Conservation (phyloP, 2,888 invertebrate species). For the Hyppa rectilinea region DNA sequence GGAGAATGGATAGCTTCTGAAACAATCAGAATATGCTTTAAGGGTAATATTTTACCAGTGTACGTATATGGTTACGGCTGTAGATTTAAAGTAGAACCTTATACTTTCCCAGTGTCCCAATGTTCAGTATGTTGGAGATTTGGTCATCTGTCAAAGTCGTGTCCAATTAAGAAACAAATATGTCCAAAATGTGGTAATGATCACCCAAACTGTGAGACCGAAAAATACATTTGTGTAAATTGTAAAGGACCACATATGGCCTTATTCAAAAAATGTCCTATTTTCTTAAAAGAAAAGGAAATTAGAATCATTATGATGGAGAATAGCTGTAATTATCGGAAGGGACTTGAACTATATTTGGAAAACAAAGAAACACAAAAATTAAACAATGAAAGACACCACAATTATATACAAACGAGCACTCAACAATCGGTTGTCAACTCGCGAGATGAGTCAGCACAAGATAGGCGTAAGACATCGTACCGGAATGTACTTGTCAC, state of each 20-base stretch:
- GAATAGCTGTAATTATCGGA: constrained; percentile 13
- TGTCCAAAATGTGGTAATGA: constrained; percentile 33
- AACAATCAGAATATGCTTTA: constrained; percentile 32
- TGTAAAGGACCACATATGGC: constrained; percentile 41
- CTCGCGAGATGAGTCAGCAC: background rate
- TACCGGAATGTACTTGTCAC: background rate
- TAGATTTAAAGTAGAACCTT: constrained; percentile 43
- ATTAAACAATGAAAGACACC: background rate
- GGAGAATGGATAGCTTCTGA: constrained; percentile 19
- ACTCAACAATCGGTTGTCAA: background rate
- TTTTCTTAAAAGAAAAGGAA: constrained; percentile 32
- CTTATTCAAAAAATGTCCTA: constrained; percentile 17
- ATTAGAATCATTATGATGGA: constrained; percentile 15
- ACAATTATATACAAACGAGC: too few species aligned
- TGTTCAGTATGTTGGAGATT: constrained; percentile 43
- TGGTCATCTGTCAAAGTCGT: constrained; percentile 17
- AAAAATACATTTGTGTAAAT: constrained; percentile 21
- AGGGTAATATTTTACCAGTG: background rate
- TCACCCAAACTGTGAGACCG: constrained; percentile 31
- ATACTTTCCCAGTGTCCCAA: constrained; percentile 40
- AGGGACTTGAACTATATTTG: constrained; percentile 2
- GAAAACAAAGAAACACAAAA: background rate
- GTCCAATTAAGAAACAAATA: constrained; percentile 14
- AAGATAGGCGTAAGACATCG: background rate
- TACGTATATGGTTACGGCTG: constrained; percentile 25